phyloP scores from a whole-genome alignment of 1,140 invertebrate genomes.

The Bombus haemorrhoidalis region DNA sequence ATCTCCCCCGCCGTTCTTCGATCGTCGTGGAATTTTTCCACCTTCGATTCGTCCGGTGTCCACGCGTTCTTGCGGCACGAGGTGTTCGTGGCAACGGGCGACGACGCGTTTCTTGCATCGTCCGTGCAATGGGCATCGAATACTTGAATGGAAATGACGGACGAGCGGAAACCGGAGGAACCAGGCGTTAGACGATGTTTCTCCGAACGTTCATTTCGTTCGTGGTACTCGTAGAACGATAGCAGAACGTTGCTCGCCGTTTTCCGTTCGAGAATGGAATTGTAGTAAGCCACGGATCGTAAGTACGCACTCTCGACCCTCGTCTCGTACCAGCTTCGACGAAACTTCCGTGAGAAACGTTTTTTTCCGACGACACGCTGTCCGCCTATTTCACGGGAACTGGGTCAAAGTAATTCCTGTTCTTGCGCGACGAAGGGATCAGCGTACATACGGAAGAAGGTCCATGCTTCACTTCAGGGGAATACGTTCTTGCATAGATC shows the following conservation, averaged over 20 bases:
- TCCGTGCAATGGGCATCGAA: neutral
- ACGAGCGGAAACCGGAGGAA: neutral
- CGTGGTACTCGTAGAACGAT: slow-evolving; percentile 54
- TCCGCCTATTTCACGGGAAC: neutral
- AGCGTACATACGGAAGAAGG: neutral
- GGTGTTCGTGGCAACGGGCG: neutral
- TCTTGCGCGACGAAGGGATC: neutral
- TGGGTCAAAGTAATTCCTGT: slow-evolving; percentile 10
- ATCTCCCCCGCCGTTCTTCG: neutral
- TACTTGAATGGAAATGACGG: slow-evolving; percentile 22
- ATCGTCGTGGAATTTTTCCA: neutral
- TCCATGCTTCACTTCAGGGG: neutral
- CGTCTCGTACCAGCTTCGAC: neutral
- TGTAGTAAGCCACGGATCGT: neutral
- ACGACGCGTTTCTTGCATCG: neutral
- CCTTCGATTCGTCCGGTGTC: neutral
- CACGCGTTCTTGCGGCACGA: slow-evolving; percentile 1
- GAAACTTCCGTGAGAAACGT: neutral
- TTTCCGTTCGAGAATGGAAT: neutral
- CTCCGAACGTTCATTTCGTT: slow-evolving; percentile 18
- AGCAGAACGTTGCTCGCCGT: slow-evolving; percentile 52
- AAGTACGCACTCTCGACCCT: neutral
- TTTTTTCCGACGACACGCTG: neutral
- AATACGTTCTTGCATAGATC: slow-evolving; percentile 2
- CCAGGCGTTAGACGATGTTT: neutral